Conservation (phyloP, 23 tunicate species). For the Trididemnum nubilum region DNA sequence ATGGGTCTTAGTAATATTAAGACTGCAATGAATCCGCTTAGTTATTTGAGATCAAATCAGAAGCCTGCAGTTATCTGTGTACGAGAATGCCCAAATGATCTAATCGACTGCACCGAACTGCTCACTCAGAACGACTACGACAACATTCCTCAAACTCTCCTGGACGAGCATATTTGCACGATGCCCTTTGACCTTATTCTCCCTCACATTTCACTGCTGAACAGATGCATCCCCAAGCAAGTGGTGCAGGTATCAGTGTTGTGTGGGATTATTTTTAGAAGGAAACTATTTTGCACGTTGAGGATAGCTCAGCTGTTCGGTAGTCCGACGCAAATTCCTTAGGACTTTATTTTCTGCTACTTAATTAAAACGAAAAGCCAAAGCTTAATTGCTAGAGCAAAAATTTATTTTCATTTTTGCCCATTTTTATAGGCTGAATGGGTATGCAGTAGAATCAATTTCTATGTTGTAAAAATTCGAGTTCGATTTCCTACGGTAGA, state of each 20-base stretch:
- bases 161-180: slow-evolving; percentile 50
- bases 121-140: slow-evolving; percentile 58
- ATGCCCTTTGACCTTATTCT: slow-evolving; percentile 52
- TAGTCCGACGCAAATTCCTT: too few relatives aligned
- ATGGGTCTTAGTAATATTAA: slow-evolving; percentile 53
- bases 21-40: slow-evolving; percentile 31
- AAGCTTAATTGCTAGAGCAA: too few relatives aligned
- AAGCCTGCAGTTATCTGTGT: slow-evolving; percentile 65
- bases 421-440: too few relatives aligned
- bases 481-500: too few relatives aligned
- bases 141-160: background rate
- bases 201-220: slow-evolving; percentile 50
- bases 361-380: too few relatives aligned
- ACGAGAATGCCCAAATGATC: slow-evolving; percentile 57
- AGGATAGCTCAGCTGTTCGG: too few relatives aligned
- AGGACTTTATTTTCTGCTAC: too few relatives aligned
- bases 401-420: too few relatives aligned
- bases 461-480: too few relatives aligned
- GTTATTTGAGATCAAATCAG: slow-evolving; percentile 1
- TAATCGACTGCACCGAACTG: slow-evolving; percentile 53
- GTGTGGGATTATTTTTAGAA: background rate
- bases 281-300: background rate
- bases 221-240: slow-evolving; percentile 71
- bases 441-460: too few relatives aligned
- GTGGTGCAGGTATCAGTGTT: slow-evolving; percentile 41